These are phyloP conservation scores for Montipora capitata DNA, from an alignment of 92 coral and sea anemone genomes.

Conservation along the genomic window DNA sequence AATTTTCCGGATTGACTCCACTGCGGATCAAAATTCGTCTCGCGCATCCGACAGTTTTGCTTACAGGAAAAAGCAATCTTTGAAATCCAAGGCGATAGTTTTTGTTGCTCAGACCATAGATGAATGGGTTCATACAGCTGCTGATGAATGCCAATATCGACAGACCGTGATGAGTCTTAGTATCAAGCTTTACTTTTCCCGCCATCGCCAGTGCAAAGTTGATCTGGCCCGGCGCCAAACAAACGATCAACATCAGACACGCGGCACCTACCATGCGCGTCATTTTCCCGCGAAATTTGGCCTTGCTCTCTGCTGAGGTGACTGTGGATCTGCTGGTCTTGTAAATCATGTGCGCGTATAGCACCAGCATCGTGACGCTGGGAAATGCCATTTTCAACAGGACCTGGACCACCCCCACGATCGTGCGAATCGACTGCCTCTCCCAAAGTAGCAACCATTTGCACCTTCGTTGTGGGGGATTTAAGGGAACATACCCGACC, in stretches of 20 bases:
- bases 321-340: conserved; percentile 1
- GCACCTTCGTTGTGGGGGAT: conserved; percentile 10
- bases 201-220: conserved; percentile 36
- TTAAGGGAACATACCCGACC: not conserved
- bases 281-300: conserved; percentile 36
- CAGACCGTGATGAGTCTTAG: conserved; percentile 8
- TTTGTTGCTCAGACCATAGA: conserved; percentile 33
- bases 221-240: conserved; percentile 27
- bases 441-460: conserved; percentile 14
- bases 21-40: too few species aligned
- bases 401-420: conserved; percentile 16
- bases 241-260: conserved; percentile 8
- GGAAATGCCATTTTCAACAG: conserved; percentile 26
- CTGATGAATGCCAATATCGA: conserved; percentile 16
- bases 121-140: conserved; percentile 40
- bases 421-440: not conserved
- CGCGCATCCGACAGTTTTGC: too few species aligned
- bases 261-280: conserved; percentile 21
- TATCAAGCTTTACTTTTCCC: conserved; percentile 11
- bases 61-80: not conserved
- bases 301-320: conserved; percentile 27
- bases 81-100: conserved; percentile 6
- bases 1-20: too few species aligned
- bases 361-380: not conserved
- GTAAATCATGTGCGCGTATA: conserved; percentile 14